Evolutionary conservation across 2,797 vertebrate species (phyloP), one percentile per base, ranked within the genome.

Genomic region (Amblyopsis hoosieri): DNA sequence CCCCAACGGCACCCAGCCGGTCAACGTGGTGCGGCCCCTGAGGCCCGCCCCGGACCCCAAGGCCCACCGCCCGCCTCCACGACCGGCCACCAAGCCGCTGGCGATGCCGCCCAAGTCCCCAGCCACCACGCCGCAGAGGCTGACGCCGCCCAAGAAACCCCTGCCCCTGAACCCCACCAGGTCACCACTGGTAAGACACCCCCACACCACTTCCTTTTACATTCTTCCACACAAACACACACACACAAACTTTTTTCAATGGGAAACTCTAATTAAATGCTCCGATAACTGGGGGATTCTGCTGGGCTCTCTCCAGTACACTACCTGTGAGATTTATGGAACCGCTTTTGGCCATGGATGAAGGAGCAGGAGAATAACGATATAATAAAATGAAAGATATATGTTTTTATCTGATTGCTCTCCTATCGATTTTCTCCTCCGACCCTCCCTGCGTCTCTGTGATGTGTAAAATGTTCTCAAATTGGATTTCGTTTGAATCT

Each of bases 1-100:
- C 1, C 84, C 81, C 17, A 89, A 81, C 0, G 82, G 87, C 50
- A 85, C 86, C 29, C 94, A 95, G 75, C 92, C 91, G 0, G 61
- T 94, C 76, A 94, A 94, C 55, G 29, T 94, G 0, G 94, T 96
- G 29, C 92, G 91, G 1, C 95, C 95, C 2, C 90, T 96, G 3
- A 90, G 91, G 2, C 89, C 92, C 0, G 68, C 80, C 0, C 79
- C 84, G 45, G 85, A 87, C 49, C 54, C 85, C 66, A 93, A 88
- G 57, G 92, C 84, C 23, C 68, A 82, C n/a, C 82, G 93, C 15
- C 94, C 93, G 0, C 92, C 91, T 7, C 84, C 47, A 10, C 47
- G 47, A 14, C 47, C n/a, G 0, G 52, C 71, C 54, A 69, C 76
- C 67, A 93, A 82, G 56, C 85, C 86, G 0, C 87, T 91, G 3